These are phyloP conservation scores for Mormyrus iriodes DNA, from an alignment of 2,113 vertebrate species.

Conservation along the genomic window DNA sequence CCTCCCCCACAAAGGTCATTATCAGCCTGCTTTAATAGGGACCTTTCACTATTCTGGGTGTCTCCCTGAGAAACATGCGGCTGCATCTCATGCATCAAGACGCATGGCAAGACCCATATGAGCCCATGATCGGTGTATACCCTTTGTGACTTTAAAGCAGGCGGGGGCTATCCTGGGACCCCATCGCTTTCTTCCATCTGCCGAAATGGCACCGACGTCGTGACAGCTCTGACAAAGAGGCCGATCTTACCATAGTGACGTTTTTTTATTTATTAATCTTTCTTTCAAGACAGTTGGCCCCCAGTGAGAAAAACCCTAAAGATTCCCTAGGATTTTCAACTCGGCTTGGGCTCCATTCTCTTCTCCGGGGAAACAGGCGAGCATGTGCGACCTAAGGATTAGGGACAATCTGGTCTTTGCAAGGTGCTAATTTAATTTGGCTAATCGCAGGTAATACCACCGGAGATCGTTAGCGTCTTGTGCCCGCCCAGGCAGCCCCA, in stretches of 20 bases:
- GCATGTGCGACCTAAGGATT: background rate
- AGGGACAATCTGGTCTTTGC: background rate
- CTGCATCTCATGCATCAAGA: background rate
- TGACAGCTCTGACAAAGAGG: background rate
- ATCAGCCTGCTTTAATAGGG: slow-evolving; percentile 2
- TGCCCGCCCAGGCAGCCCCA: background rate
- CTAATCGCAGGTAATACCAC: background rate
- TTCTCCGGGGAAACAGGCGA: background rate
- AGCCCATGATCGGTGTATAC: background rate
- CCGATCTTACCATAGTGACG: background rate
- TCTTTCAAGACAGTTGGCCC: background rate
- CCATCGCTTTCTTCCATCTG: background rate
- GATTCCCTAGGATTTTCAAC: background rate
- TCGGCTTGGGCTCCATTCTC: background rate
- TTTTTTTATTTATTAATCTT: background rate
- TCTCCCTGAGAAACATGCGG: background rate
- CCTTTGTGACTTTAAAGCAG: background rate
- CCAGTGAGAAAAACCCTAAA: background rate
- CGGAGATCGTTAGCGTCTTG: background rate
- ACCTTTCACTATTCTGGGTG: background rate
- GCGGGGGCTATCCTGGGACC: background rate
- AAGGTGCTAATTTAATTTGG: slow-evolving; percentile 6
- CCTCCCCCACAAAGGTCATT: background rate
- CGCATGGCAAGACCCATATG: background rate
- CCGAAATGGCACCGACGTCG: background rate